phyloP scores from a whole-genome alignment of 2,888 invertebrate species.

The Morpho achilles region DNA sequence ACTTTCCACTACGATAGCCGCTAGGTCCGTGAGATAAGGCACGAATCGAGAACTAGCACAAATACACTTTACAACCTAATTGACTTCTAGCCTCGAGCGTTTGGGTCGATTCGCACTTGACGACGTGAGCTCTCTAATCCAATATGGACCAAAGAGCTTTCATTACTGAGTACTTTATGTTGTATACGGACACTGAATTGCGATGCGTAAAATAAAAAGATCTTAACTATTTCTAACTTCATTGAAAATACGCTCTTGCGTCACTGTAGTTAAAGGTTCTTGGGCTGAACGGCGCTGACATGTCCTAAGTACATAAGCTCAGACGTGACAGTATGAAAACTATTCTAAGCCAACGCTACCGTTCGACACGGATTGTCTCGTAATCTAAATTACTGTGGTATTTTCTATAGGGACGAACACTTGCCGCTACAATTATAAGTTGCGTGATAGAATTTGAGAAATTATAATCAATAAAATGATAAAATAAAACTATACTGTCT shows the following conservation, averaged over 20 bases:
- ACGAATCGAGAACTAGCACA: slow-evolving; percentile 54
- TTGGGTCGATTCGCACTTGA: slow-evolving; percentile 29
- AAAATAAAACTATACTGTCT: slow-evolving; percentile 4
- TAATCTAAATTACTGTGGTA: slow-evolving; percentile 25
- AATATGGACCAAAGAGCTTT: slow-evolving; percentile 47
- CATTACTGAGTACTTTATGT: slow-evolving; percentile 34
- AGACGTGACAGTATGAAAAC: slow-evolving; percentile 48
- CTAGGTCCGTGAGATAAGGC: slow-evolving; percentile 51
- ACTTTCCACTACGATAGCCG: slow-evolving; percentile 49
- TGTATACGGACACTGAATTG: slow-evolving; percentile 14
- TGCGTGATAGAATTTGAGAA: neutral
- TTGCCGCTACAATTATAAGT: slow-evolving; percentile 8
- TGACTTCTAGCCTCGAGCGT: slow-evolving; percentile 42
- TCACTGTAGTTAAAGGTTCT: slow-evolving; percentile 16
- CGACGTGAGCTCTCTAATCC: slow-evolving; percentile 30
- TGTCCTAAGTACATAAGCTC: slow-evolving; percentile 12
- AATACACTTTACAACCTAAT: slow-evolving; percentile 54
- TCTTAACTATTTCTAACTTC: slow-evolving; percentile 11
- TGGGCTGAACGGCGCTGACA: slow-evolving; percentile 1
- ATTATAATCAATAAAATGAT: slow-evolving; percentile 7
- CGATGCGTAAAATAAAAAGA: slow-evolving; percentile 14
- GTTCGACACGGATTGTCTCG: slow-evolving; percentile 41
- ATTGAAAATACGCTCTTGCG: slow-evolving; percentile 37
- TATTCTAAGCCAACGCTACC: slow-evolving; percentile 46
- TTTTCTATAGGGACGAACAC: slow-evolving; percentile 8